Evolutionary conservation across 92 coral and sea anemone species (phyloP), one percentile per base, ranked within the genome.

Genomic region (Phenganax marumi): DNA sequence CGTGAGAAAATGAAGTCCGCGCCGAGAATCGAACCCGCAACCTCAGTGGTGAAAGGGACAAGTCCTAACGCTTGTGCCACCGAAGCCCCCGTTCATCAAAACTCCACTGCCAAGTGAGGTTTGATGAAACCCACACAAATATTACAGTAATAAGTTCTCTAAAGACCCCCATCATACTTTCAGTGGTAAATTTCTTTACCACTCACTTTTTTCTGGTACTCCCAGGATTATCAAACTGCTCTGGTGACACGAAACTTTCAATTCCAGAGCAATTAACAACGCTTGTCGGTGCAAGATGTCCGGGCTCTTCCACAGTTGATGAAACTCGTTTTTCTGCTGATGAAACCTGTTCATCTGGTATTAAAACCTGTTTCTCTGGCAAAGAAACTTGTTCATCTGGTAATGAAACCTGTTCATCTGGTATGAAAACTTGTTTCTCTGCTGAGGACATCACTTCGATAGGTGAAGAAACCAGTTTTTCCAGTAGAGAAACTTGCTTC

Each of bases 121-220:
- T 12, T 4, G 18, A 56, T 16, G 62, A 56, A 56, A 56, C 10
- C n/a, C n/a, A n/a, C n/a, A n/a, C n/a, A n/a, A 33, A 33, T 33
- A 5, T 0, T 5, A 33, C 0, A 33, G 43, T 33, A 33, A 33
- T 33, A 33, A 33, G 43, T 33, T 1, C 5, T 33, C 43, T 33
- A 33, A 2, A 33, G 43, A 33, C 5, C 43, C 3, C 43, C 43
- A 33, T 33, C 43, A 33, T 33, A 33, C 43, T 33, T 2, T 33
- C 5, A 33, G 2, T 33, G 2, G 2, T 33, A 33, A 33, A 33
- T 33, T 33, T 33, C 43, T 33, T 2, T 33, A 33, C 5, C 43
- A 14, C 70, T 21, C 26, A 64, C 70, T 64, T 64, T 64, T 64
- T 64, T 64, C 70, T 64, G 16, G 70, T 64, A 64, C 70, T 64